Conservation (phyloP, 2,888 invertebrate genomes). For the Parnassius apollo region DNA sequence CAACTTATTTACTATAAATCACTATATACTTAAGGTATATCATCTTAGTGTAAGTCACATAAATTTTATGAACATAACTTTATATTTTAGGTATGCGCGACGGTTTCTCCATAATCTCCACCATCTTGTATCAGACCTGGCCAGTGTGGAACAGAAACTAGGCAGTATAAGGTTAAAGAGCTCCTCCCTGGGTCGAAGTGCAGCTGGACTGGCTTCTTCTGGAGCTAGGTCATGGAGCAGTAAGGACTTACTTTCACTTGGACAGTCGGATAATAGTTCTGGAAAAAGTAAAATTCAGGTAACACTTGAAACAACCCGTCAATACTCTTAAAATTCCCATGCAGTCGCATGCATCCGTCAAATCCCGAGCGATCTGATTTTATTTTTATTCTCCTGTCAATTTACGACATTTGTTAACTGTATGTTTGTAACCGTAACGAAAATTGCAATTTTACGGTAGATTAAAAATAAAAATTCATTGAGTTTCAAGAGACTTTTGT, state of each 20-base stretch:
- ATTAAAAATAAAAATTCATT: no score
- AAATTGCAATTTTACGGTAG: no score
- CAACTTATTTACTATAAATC: no score
- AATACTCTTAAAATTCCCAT: no score
- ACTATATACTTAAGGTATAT: no score
- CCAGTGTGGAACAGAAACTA: slow-evolving; percentile 83
- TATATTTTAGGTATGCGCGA: slow-evolving; percentile 86
- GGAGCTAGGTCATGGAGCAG: slow-evolving; percentile 89
- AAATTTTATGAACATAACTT: slow-evolving; percentile 2
- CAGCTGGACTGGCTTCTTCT: slow-evolving; percentile 85
- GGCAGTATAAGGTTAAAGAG: slow-evolving; percentile 85
- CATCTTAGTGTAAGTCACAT: no score
- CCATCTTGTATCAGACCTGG: slow-evolving; percentile 90
- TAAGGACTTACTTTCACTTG: slow-evolving; percentile 88
- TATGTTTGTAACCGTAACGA: no score
- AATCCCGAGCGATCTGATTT: no score
- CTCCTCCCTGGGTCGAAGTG: slow-evolving; percentile 89
- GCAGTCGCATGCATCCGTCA: no score
- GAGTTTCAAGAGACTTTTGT: no score
- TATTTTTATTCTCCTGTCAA: no score
- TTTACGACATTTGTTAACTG: no score
- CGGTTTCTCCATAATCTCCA: slow-evolving; percentile 94
- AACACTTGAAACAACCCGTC: slow-evolving; percentile 12
- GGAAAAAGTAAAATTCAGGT: slow-evolving; percentile 78
- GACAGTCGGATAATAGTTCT: slow-evolving; percentile 67